phyloP scores from a whole-genome alignment of 2,113 vertebrate species.

The Rana temporaria region DNA sequence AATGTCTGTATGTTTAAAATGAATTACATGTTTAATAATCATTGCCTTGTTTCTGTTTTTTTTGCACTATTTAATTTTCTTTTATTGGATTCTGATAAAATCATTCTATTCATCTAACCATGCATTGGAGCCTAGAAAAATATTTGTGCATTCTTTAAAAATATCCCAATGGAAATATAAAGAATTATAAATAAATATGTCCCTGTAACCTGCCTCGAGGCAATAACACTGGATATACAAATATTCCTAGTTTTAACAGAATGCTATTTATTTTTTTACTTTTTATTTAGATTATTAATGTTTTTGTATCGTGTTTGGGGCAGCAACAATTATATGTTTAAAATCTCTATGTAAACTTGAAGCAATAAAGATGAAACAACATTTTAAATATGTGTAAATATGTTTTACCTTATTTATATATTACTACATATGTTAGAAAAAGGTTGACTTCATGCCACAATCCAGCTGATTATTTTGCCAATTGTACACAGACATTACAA shows the following conservation, averaged over 20 bases:
- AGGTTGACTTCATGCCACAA: too few relatives aligned
- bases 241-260: neutral
- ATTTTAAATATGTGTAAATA: too few relatives aligned
- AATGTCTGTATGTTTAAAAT: neutral
- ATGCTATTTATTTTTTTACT: too few relatives aligned
- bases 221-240: neutral
- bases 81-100: neutral
- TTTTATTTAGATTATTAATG: too few relatives aligned
- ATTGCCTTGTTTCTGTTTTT: neutral
- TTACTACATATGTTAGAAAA: too few relatives aligned
- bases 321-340: too few relatives aligned
- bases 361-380: too few relatives aligned
- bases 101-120: neutral
- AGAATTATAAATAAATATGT: slow-evolving; percentile 14
- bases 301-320: too few relatives aligned
- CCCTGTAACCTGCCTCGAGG: neutral
- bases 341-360: too few relatives aligned
- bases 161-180: slow-evolving; percentile 17
- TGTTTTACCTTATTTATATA: too few relatives aligned
- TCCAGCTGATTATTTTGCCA: too few relatives aligned
- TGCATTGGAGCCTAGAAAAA: slow-evolving; percentile 10
- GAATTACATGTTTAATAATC: neutral
- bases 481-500: too few relatives aligned
- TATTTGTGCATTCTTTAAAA: neutral
- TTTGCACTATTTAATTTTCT: neutral